phyloP scores from a whole-genome alignment of 2,113 vertebrate species.

The Tetrao urogallus region DNA sequence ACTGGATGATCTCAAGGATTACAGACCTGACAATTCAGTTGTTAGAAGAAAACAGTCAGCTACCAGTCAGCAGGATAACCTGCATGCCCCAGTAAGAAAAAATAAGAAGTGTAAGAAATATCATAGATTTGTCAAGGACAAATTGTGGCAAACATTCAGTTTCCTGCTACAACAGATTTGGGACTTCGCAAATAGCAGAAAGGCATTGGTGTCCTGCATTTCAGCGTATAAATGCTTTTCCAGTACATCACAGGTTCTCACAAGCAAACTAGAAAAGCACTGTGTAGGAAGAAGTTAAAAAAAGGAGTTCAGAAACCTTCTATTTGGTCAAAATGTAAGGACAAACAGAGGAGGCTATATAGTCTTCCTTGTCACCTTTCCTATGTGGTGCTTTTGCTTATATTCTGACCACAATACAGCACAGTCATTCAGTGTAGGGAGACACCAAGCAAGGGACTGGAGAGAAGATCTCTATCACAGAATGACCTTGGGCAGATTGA shows the following conservation, averaged over 20 bases:
- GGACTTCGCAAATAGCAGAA: background rate
- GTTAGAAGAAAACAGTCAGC: background rate
- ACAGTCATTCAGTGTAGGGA: background rate
- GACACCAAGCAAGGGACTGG: background rate
- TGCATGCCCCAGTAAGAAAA: rapidly evolving
- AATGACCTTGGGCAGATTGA: background rate
- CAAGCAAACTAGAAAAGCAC: background rate
- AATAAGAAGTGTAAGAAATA: background rate
- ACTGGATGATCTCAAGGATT: background rate
- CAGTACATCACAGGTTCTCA: background rate
- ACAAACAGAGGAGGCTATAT: background rate
- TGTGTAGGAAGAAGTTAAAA: rapidly evolving
- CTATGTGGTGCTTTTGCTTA: background rate
- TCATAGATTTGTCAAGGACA: background rate
- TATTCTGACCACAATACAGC: background rate
- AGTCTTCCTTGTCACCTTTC: background rate
- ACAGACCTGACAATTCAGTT: background rate
- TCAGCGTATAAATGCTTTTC: background rate
- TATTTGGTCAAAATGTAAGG: background rate
- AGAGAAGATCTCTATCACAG: background rate
- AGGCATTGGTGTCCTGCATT: background rate
- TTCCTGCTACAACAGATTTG: background rate
- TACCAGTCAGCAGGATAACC: background rate
- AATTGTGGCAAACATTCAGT: background rate
- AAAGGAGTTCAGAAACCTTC: background rate